Conservation (phyloP, 2,797 vertebrate species). For the Nannoperca australis region DNA sequence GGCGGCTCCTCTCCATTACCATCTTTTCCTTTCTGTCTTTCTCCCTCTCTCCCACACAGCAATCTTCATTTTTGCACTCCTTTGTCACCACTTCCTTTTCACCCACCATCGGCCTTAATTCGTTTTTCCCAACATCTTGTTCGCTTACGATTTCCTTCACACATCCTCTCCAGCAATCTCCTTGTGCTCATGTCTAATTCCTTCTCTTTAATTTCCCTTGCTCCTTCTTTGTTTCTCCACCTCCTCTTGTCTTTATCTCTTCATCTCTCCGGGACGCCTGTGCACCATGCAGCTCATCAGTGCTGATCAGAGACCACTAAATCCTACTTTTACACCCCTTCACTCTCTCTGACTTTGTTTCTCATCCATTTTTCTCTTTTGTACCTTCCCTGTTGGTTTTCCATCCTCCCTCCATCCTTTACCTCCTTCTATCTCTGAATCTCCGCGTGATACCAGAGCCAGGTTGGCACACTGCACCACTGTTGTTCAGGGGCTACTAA, state of each 20-base stretch:
- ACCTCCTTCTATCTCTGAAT: constrained; percentile 19
- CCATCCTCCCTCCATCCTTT: constrained; percentile 26
- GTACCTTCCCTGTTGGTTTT: neutral
- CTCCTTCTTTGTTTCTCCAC: constrained; percentile 59
- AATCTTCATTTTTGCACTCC: constrained; percentile 46
- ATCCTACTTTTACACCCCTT: constrained; percentile 32
- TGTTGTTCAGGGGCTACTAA: constrained; percentile 65
- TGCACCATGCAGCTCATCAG: constrained; percentile 41
- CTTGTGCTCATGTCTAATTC: constrained; percentile 56
- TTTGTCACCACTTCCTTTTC: constrained; percentile 55
- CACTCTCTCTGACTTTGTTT: constrained; percentile 22
- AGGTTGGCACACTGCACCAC: constrained; percentile 48
- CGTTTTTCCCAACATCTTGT: constrained; percentile 48
- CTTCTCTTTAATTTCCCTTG: constrained; percentile 63
- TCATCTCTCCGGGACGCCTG: constrained; percentile 35
- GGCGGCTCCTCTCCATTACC: neutral
- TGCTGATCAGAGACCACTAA: constrained; percentile 51
- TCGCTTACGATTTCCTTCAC: constrained; percentile 54
- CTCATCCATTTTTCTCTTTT: neutral
- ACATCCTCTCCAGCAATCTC: constrained; percentile 37
- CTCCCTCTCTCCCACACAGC: constrained; percentile 50
- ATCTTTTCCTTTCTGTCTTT: constrained; percentile 24
- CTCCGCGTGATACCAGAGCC: constrained; percentile 45
- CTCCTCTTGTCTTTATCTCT: constrained; percentile 42
- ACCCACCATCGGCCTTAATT: constrained; percentile 60